Conservation (phyloP, 2,113 vertebrate genomes). For the Semicossyphus pulcher region DNA sequence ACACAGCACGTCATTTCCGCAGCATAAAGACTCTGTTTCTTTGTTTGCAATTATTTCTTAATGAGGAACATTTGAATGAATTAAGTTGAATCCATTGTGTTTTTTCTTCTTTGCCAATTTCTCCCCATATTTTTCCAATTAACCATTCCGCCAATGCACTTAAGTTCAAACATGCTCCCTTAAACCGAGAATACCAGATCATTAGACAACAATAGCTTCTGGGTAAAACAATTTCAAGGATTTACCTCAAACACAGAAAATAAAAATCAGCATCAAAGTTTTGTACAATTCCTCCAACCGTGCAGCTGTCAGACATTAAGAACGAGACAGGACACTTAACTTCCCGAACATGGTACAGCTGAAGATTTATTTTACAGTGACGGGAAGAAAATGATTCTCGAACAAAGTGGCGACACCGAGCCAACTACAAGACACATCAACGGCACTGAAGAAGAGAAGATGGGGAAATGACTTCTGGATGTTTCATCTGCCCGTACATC, state of each 20-base stretch:
- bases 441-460: conserved; percentile 6
- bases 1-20: background rate
- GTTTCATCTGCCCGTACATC: conserved; percentile 41
- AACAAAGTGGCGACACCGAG: conserved; percentile 9
- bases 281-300: background rate
- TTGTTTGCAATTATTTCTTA: conserved; percentile 8
- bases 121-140: background rate
- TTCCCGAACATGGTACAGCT: conserved; percentile 30
- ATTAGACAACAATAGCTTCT: background rate
- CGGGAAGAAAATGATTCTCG: conserved; percentile 33
- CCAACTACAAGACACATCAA: conserved; percentile 43
- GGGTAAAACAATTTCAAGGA: background rate
- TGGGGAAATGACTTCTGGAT: conserved; percentile 29
- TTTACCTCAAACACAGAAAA: conserved; percentile 1
- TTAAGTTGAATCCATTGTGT: background rate
- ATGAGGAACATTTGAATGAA: background rate
- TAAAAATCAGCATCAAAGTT: no score
- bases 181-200: background rate
- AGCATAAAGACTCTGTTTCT: background rate
- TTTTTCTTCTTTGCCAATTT: background rate
- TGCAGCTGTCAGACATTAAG: conserved; percentile 21
- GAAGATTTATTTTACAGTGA: conserved; percentile 29
- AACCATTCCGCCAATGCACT: background rate
- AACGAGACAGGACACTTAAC: background rate
- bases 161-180: background rate